phyloP scores from a whole-genome alignment of 2,797 vertebrate genomes.

The Trachurus trachurus region DNA sequence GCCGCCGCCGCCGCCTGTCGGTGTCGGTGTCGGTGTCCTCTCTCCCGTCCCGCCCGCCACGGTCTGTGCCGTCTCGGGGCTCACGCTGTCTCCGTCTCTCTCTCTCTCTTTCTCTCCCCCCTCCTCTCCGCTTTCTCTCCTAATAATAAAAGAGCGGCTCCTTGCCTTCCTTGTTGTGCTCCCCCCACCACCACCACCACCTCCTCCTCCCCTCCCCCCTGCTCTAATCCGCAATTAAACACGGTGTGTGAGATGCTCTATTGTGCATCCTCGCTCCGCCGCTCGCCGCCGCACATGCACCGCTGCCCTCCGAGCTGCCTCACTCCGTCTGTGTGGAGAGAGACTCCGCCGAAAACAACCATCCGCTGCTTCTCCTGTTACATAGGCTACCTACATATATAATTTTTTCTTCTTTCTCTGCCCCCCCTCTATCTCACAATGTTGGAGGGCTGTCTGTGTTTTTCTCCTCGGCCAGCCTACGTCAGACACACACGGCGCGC shows the following conservation, averaged over 20 bases:
- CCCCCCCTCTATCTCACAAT: conserved; percentile 11
- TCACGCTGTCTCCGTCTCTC: conserved; percentile 59
- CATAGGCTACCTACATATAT: not conserved
- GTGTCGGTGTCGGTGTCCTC: conserved; percentile 73
- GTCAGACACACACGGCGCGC: conserved; percentile 79
- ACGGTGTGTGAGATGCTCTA: conserved; percentile 78
- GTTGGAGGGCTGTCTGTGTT: conserved; percentile 71
- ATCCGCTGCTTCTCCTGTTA: conserved; percentile 41
- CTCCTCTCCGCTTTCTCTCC: conserved; percentile 57
- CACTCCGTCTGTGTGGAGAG: conserved; percentile 20
- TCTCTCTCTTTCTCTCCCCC: too few relatives aligned
- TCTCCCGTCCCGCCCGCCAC: conserved; percentile 72
- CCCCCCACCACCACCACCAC: conserved; percentile 32
- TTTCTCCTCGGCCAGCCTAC: conserved; percentile 79
- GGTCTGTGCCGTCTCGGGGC: conserved; percentile 73
- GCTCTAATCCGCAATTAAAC: conserved; percentile 86
- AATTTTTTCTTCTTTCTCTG: conserved; percentile 15
- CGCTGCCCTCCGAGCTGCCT: conserved; percentile 17
- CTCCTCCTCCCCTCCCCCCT: conserved; percentile 35
- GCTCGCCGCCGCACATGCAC: conserved; percentile 23
- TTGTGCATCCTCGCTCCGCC: conserved; percentile 79
- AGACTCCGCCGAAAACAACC: conserved; percentile 57
- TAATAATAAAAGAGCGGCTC: conserved; percentile 82
- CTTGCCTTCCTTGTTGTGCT: conserved; percentile 78
- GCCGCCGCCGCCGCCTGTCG: conserved; percentile 72